Base-by-base conservation (phyloP, 2,888 invertebrate species). In the Acronicta psi region DNA sequence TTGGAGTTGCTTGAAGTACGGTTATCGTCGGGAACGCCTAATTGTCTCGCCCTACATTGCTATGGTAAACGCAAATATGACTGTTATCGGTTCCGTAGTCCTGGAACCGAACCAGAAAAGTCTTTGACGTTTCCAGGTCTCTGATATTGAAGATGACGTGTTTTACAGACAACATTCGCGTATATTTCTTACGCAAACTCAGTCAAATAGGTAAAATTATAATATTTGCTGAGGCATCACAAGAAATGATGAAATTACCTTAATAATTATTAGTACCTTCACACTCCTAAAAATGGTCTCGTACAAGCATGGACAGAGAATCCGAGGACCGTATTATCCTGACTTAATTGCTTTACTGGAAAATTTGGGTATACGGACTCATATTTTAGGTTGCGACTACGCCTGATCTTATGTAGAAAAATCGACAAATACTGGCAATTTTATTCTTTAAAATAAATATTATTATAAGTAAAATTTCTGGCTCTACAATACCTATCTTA, bases 1-100 rank as follows among this genome's bases (percentile, higher is more conserved):
- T 75, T 69, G 58, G 62, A 29, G 63, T 54, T 51, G 37, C 41
- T 54, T 43, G 68, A 73, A 66, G 71, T 63, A 77, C 65, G 64
- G 68, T 73, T 80, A 75, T 81, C 68, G 69, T 58, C 59, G 74
- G 75, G 70, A 80, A 80, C 79, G 74, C 75, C 76, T 79, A n/a
- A n/a, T n/a, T 56, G 64, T 69, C 75, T 65, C 49, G 54, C 56
- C 40, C 57, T 56, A 38, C 58, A 56, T 47, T 45, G 29, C 40
- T 16, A 34, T 44, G 41, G 53, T 14, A 44, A 16, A 62, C 54
- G 45, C 43, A 38, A 56, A 55, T 18, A 41, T 38, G 34, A 41
- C 36, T 17, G 51, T 61, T 61, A 72, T 68, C 59, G 40, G 43
- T 70, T 58, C 36, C 51, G 20, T 36, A 56, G 47, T 49, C 31